phyloP scores from a whole-genome alignment of 2,888 invertebrate genomes.

The Aphidoletes aphidimyza region DNA sequence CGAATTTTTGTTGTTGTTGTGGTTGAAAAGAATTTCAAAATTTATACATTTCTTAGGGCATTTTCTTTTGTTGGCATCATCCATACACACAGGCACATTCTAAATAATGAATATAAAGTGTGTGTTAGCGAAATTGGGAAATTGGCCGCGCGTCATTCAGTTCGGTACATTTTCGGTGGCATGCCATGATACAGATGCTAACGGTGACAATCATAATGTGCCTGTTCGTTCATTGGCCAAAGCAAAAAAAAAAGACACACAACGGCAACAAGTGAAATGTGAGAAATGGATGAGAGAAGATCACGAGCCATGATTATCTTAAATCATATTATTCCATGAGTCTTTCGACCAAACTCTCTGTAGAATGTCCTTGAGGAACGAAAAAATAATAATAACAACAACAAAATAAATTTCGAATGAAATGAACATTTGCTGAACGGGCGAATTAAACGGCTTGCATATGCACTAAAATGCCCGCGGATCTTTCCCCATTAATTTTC shows the following conservation, averaged over 20 bases:
- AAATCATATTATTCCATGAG: not conserved
- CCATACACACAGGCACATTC: no score
- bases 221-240: no score
- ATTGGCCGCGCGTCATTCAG: conserved; percentile 24
- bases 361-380: conserved; percentile 36
- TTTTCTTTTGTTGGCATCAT: conserved; percentile 14
- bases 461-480: conserved; percentile 36
- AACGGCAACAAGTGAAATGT: conserved; percentile 44
- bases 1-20: not conserved
- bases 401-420: no score
- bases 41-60: conserved; percentile 22
- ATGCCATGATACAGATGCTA: conserved; percentile 1
- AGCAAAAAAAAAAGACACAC: no score
- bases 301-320: conserved; percentile 16
- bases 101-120: not conserved
- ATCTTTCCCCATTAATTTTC: conserved; percentile 19
- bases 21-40: not conserved
- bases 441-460: conserved; percentile 39
- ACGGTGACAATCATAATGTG: conserved; percentile 30
- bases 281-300: conserved; percentile 31
- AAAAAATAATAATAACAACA: no score
- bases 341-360: no score
- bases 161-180: not conserved
- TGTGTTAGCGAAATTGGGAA: not conserved
- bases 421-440: conserved; percentile 6